Percentiles rank a stretch among this genome's conserved stretches.
These are phyloP conservation scores for Ailuropoda melanoleuca DNA, from an alignment of 2,113 vertebrate species.

Conservation along the genomic window DNA sequence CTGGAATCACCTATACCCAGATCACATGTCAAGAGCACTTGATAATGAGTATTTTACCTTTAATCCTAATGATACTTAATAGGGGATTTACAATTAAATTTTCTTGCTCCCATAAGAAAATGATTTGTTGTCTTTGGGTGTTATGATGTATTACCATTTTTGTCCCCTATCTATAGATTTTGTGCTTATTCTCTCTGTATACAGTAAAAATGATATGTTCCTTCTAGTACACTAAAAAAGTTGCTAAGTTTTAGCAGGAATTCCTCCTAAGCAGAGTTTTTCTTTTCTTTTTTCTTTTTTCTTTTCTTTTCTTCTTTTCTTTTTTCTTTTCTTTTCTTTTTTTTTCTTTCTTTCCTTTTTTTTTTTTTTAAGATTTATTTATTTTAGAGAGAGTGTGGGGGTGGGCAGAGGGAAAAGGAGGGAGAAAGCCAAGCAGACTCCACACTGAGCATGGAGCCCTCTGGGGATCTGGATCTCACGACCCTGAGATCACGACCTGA, in stretches of 20 bases:
- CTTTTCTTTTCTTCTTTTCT: background rate
- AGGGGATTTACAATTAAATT: background rate
- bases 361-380: background rate
- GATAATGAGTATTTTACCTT: background rate
- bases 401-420: background rate
- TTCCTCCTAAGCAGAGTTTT: constrained; percentile 36
- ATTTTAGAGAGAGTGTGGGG: background rate
- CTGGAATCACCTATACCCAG: background rate
- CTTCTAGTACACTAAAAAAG: constrained; percentile 39
- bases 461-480: background rate
- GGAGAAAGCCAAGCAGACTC: background rate
- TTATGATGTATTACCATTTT: background rate
- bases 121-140: background rate
- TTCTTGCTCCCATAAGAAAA: background rate
- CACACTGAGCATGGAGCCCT: background rate
- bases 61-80: background rate
- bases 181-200: background rate
- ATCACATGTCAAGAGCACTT: background rate
- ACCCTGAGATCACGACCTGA: background rate
- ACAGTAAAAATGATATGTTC: background rate
- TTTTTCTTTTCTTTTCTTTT: background rate
- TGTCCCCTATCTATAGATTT: background rate
- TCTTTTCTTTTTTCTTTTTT: background rate
- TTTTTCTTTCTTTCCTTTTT: background rate
- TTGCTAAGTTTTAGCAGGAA: constrained; percentile 57